These are phyloP conservation scores for Pelobates fuscus DNA, from an alignment of 2,113 vertebrate species.

Conservation along the genomic window DNA sequence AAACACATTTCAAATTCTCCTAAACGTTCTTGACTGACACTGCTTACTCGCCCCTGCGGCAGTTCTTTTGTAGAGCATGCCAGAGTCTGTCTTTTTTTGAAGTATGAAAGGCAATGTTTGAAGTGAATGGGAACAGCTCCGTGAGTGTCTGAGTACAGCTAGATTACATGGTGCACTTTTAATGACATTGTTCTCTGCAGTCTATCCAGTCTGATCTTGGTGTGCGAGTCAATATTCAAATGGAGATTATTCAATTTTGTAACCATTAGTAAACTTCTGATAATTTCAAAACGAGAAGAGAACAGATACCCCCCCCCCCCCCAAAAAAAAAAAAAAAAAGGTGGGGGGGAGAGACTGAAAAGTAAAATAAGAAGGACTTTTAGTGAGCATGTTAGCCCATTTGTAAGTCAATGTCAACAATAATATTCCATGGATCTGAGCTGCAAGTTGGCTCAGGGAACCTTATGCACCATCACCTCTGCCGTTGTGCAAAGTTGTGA, in stretches of 20 bases:
- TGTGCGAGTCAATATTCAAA: constrained; percentile 55
- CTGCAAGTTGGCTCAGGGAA: too few relatives aligned
- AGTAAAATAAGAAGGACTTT: too few relatives aligned
- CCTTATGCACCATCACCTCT: too few relatives aligned
- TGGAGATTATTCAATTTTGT: constrained; percentile 52
- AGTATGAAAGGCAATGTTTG: constrained; percentile 59
- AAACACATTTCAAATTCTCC: constrained; percentile 58
- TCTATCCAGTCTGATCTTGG: constrained; percentile 54
- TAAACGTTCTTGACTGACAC: constrained; percentile 62
- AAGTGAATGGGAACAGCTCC: constrained; percentile 52
- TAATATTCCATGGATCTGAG: too few relatives aligned
- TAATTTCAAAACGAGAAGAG: constrained; percentile 42
- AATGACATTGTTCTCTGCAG: constrained; percentile 57
- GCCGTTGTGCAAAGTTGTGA: too few relatives aligned
- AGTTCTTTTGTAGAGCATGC: constrained; percentile 57
- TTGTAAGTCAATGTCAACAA: too few relatives aligned
- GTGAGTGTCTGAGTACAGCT: constrained; percentile 54
- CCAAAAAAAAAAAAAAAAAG: neutral
- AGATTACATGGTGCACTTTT: constrained; percentile 57
- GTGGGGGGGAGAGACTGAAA: too few relatives aligned
- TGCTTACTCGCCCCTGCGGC: constrained; percentile 59
- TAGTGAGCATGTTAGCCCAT: too few relatives aligned
- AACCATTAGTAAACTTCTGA: constrained; percentile 42
- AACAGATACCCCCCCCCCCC: neutral
- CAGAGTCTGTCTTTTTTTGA: constrained; percentile 58